These are phyloP conservation scores for Anagrus nilaparvatae DNA, from an alignment of 1,140 invertebrate species.

Conservation along the genomic window DNA sequence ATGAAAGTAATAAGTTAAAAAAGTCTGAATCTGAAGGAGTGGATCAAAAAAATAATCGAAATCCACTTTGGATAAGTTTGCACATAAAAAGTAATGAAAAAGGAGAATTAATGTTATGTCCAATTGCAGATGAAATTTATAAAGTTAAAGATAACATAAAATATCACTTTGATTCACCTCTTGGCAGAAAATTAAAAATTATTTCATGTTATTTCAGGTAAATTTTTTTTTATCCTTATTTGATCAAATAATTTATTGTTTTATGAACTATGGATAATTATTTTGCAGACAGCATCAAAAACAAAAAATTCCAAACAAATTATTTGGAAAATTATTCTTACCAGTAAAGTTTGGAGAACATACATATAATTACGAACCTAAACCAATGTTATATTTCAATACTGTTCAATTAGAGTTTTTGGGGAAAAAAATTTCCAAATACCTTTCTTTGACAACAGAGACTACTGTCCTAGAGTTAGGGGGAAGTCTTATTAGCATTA, in stretches of 20 bases:
- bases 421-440: slow-evolving; percentile 9
- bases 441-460: not conserved
- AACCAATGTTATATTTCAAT: slow-evolving; percentile 11
- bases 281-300: too few relatives aligned
- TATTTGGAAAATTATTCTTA: not conserved
- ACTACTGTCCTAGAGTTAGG: slow-evolving; percentile 14
- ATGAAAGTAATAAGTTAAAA: not conserved
- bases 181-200: slow-evolving; percentile 9
- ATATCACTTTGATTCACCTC: slow-evolving; percentile 2
- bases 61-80: slow-evolving; percentile 7
- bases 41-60: slow-evolving; percentile 2
- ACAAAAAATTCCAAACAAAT: not conserved
- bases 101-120: slow-evolving; percentile 11
- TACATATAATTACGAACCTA: slow-evolving; percentile 5
- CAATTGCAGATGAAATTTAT: slow-evolving; percentile 2
- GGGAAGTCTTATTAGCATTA: slow-evolving; percentile 10
- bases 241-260: slow-evolving; percentile 1
- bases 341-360: slow-evolving; percentile 13
- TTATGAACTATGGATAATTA: not conserved
- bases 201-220: slow-evolving; percentile 7
- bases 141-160: not conserved
- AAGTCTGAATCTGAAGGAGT: not conserved
- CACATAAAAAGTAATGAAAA: slow-evolving; percentile 15
- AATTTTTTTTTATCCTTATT: slow-evolving; percentile 4
- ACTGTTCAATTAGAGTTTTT: slow-evolving; percentile 7